Conservation (phyloP, 1,140 invertebrate species). For the Caenorhabditis latens region DNA sequence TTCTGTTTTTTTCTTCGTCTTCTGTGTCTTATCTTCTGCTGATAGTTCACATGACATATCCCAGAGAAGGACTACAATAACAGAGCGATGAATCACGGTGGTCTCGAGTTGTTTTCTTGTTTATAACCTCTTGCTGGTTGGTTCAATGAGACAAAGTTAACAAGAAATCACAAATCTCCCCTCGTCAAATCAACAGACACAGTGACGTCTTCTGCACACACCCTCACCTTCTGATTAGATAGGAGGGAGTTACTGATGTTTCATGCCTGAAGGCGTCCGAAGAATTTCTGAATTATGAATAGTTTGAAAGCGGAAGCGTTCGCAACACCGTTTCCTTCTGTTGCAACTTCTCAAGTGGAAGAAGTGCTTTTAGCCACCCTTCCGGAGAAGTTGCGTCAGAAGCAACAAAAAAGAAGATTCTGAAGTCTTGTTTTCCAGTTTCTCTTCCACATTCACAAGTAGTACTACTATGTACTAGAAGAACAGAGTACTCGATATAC, state of each 20-base stretch:
- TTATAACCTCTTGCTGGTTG: neutral
- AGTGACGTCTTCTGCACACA: slow-evolving; percentile 3
- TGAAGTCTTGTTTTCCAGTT: too few relatives aligned
- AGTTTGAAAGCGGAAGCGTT: neutral
- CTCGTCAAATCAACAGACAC: neutral
- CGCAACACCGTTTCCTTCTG: slow-evolving; percentile 21
- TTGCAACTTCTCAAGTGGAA: slow-evolving; percentile 17
- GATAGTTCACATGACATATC: neutral
- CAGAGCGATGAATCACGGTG: too few relatives aligned
- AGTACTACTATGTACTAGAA: too few relatives aligned
- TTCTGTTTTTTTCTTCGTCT: neutral
- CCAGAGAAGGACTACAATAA: neutral
- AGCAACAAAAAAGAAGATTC: too few relatives aligned
- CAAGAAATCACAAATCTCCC: slow-evolving; percentile 6
- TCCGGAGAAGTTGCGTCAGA: too few relatives aligned
- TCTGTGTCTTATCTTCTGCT: neutral
- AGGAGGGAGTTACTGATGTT: neutral
- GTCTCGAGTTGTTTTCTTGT: neutral
- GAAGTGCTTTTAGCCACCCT: neutral
- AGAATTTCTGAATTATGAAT: too few relatives aligned
- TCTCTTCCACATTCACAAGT: too few relatives aligned
- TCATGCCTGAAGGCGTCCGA: neutral
- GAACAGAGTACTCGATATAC: too few relatives aligned
- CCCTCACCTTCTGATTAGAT: neutral
- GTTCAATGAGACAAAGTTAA: neutral